Evolutionary conservation across 2,888 invertebrate species (phyloP).

Genomic region (Neoitamus cyanurus): DNA sequence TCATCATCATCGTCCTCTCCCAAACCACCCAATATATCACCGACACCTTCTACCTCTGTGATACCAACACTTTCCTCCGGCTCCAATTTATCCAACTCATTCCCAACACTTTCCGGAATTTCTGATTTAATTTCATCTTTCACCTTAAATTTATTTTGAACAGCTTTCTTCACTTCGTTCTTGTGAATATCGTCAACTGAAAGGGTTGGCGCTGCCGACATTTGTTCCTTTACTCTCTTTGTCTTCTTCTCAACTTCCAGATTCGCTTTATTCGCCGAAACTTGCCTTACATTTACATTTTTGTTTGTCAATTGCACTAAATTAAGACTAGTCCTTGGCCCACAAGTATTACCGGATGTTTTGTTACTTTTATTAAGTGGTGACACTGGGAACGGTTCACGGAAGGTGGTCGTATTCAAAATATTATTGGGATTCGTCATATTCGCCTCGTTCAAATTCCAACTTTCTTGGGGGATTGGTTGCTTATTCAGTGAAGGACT

Average conservation of each 20-base stretch:
- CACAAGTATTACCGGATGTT: neutral
- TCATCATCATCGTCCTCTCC: conserved; percentile 92
- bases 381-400: conserved; percentile 49
- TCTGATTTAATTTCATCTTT: conserved; percentile 60
- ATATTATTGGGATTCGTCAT: neutral
- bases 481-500: neutral
- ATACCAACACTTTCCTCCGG: conserved; percentile 72
- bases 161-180: conserved; percentile 1
- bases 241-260: conserved; percentile 47
- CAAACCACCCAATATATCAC: conserved; percentile 83
- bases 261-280: neutral
- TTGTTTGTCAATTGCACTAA: conserved; percentile 25
- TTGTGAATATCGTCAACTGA: conserved; percentile 52
- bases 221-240: conserved; percentile 57
- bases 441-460: conserved; percentile 7
- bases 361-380: conserved; percentile 52
- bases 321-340: conserved; percentile 42
- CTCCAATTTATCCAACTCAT: conserved; percentile 76
- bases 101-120: conserved; percentile 76
- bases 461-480: neutral
- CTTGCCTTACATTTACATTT: neutral
- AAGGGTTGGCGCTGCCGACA: conserved; percentile 48
- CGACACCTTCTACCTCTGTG: conserved; percentile 75
- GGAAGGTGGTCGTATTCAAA: conserved; percentile 43
- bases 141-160: conserved; percentile 34